These are phyloP conservation scores for Orchestes rusci DNA, from an alignment of 2,888 invertebrate genomes.

Conservation along the genomic window DNA sequence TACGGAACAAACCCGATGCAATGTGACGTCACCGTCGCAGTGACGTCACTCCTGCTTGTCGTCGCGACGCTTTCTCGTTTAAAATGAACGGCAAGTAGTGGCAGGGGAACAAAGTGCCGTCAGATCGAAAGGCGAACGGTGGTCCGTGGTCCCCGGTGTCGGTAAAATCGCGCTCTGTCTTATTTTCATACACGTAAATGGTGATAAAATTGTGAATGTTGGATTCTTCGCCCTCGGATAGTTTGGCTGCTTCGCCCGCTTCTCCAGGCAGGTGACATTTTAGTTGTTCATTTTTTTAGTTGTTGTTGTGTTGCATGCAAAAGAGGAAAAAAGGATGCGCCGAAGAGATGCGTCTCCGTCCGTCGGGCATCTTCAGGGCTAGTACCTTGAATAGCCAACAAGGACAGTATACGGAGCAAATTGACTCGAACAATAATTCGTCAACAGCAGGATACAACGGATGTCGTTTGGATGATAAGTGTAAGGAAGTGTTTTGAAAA, in stretches of 20 bases:
- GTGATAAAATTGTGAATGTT: constrained; percentile 33
- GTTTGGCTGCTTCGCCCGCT: constrained; percentile 34
- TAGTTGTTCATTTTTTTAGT: constrained; percentile 5
- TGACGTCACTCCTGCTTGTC: constrained; percentile 24
- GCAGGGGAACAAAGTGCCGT: constrained; percentile 26
- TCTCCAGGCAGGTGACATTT: constrained; percentile 28
- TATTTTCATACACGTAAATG: too few species aligned
- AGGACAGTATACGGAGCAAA: constrained; percentile 2
- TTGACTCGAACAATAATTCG: constrained; percentile 24
- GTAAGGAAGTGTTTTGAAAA: constrained; percentile 21
- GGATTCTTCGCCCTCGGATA: constrained; percentile 41
- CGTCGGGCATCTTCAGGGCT: constrained; percentile 23
- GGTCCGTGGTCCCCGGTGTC: neutral
- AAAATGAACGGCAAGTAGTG: constrained; percentile 25
- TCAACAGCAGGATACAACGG: constrained; percentile 20
- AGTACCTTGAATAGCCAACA: constrained; percentile 19
- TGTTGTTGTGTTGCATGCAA: constrained; percentile 17
- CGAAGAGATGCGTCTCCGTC: constrained; percentile 24
- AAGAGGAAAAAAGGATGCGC: constrained; percentile 17
- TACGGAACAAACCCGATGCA: constrained; percentile 21
- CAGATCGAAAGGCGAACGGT: constrained; percentile 21
- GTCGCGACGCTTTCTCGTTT: constrained; percentile 20
- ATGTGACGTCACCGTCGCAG: constrained; percentile 23
- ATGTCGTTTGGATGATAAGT: constrained; percentile 19
- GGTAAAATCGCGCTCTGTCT: neutral